Evolutionary conservation across 2,113 vertebrate genomes (phyloP).

Genomic region (Bambusicola thoracicus): DNA sequence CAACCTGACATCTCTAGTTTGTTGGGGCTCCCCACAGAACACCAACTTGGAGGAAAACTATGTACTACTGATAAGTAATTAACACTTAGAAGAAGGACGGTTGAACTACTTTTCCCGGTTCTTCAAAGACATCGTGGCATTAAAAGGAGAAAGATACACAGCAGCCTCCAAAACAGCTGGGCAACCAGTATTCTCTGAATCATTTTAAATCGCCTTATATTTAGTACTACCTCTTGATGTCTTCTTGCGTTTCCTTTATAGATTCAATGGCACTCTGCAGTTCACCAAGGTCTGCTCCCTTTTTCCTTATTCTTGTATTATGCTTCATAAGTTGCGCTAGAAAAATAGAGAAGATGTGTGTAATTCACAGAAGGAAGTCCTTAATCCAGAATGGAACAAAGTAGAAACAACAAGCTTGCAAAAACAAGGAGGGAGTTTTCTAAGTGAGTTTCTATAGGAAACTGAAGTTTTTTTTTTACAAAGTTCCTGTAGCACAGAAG

Average conservation of each 20-base stretch:
- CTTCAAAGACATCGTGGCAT: not conserved
- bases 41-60: not conserved
- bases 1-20: not conserved
- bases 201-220: not conserved
- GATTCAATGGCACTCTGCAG: slow-evolving; percentile 96
- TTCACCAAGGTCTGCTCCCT: slow-evolving; percentile 90
- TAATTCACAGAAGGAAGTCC: not conserved
- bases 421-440: not conserved
- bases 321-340: slow-evolving; percentile 90
- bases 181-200: not conserved
- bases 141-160: not conserved
- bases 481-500: not conserved
- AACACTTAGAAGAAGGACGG: not conserved
- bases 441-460: not conserved
- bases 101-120: not conserved
- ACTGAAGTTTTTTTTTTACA: not conserved
- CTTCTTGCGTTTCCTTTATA: slow-evolving; percentile 94
- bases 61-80: not conserved
- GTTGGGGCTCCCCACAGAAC: not conserved
- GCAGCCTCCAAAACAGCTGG: not conserved
- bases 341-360: slow-evolving; percentile 39
- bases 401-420: not conserved
- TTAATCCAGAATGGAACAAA: not conserved
- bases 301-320: slow-evolving; percentile 89
- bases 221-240: slow-evolving; percentile 90